A percentile compares a stretch with the other conserved stretches of the same genome.
Evolutionary conservation across 1,140 invertebrate genomes (phyloP).

Genomic region (Drosophila athabasca): DNA sequence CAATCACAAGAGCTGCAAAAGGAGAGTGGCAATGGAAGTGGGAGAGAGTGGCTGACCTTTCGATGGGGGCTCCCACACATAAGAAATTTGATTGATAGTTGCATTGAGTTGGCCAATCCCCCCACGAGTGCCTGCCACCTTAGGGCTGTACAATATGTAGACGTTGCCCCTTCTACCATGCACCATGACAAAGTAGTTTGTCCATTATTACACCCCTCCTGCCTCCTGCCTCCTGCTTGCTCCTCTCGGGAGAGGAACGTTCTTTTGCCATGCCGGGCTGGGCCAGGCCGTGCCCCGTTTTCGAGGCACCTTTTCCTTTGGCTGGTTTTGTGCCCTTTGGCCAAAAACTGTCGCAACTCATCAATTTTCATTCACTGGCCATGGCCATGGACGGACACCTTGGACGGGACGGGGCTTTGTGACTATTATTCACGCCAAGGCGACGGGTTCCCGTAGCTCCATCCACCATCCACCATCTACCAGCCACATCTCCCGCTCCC

Average conservation of each 20-base stretch:
- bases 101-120: conserved; percentile 69
- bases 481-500: conserved; percentile 4
- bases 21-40: too few species aligned
- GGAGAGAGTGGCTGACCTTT: conserved; percentile 23
- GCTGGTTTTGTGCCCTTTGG: conserved; percentile 71
- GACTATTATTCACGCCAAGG: conserved; percentile 75
- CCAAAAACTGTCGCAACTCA: conserved; percentile 83
- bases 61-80: conserved; percentile 41
- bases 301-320: conserved; percentile 12
- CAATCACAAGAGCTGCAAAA: conserved; percentile 19
- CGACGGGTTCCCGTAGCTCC: conserved; percentile 27
- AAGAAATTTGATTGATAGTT: conserved; percentile 68
- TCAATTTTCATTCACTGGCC: conserved; percentile 75
- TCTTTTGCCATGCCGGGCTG: neutral
- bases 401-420: conserved; percentile 15
- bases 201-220: conserved; percentile 5
- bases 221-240: too few species aligned
- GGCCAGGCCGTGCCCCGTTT: too few species aligned
- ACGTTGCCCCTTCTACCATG: too few species aligned
- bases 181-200: conserved; percentile 71
- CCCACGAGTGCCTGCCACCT: conserved; percentile 16
- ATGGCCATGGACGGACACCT: conserved; percentile 34
- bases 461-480: neutral
- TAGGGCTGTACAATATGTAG: too few species aligned
- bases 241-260: neutral